A percentile compares a stretch with the other conserved stretches of the same genome.
phyloP scores from a whole-genome alignment of 2,113 vertebrate species.

The Stigmatopora nigra region DNA sequence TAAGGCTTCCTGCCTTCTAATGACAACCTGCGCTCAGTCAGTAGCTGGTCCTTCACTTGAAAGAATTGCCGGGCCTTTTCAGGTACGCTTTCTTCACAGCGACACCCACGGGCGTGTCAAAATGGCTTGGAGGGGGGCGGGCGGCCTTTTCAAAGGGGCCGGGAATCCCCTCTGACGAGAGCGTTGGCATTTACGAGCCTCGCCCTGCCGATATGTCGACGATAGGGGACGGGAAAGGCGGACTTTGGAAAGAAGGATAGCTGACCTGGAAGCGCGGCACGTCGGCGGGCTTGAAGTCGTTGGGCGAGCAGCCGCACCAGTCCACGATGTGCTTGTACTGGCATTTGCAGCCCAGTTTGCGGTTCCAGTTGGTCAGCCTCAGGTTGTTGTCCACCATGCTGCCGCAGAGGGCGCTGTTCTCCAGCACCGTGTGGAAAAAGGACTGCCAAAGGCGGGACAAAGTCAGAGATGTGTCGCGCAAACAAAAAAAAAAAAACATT shows the following conservation, averaged over 20 bases:
- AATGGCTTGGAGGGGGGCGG: not conserved
- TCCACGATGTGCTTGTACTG: conserved; percentile 94
- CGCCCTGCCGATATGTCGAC: no score
- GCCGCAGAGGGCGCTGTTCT: conserved; percentile 82
- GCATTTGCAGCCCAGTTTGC: conserved; percentile 89
- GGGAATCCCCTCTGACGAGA: no score
- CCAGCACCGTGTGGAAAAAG: conserved; percentile 86
- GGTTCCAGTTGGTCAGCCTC: conserved; percentile 91
- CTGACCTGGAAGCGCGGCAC: conserved; percentile 93
- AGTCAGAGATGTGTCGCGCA: not conserved
- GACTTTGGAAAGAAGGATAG: not conserved
- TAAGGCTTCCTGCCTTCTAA: not conserved
- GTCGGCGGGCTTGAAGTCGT: conserved; percentile 85
- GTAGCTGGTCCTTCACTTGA: not conserved
- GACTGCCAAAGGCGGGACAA: conserved; percentile 55
- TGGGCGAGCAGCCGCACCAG: conserved; percentile 91
- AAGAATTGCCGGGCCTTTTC: not conserved
- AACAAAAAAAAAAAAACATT: no score
- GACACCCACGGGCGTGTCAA: not conserved
- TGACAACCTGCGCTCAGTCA: not conserved
- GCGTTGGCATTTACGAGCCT: no score
- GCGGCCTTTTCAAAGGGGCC: not conserved
- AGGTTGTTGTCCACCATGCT: conserved; percentile 93
- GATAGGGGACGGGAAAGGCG: no score
- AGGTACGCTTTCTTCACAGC: not conserved